These are phyloP conservation scores for Calliphora vicina DNA, from an alignment of 1,140 invertebrate species.

Conservation along the genomic window DNA sequence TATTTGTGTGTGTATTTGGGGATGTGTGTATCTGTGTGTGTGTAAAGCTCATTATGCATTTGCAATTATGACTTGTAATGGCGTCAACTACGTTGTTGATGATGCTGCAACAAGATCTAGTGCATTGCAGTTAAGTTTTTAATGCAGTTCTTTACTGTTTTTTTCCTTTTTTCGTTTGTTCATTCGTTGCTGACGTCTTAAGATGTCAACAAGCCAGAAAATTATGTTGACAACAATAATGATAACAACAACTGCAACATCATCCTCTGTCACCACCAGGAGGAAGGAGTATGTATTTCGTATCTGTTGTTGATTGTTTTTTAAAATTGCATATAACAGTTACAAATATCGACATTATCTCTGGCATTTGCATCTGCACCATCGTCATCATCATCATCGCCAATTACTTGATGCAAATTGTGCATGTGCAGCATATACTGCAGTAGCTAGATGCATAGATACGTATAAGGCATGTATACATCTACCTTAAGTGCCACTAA, in stretches of 20 bases:
- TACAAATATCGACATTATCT: neutral
- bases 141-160: neutral
- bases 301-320: constrained; percentile 19
- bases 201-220: constrained; percentile 30
- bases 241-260: constrained; percentile 17
- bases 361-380: neutral
- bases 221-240: constrained; percentile 17
- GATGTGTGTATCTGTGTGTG: neutral
- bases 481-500: neutral
- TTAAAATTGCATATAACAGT: neutral
- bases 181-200: neutral
- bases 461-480: neutral
- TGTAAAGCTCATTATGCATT: constrained; percentile 22
- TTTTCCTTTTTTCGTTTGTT: too few relatives aligned
- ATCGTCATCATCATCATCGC: neutral
- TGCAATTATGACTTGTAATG: constrained; percentile 30
- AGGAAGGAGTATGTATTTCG: neutral
- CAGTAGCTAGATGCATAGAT: neutral
- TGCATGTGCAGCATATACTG: neutral
- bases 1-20: neutral
- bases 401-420: neutral
- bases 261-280: neutral
- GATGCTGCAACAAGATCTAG: constrained; percentile 14
- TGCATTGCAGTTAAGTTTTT: neutral
- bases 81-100: constrained; percentile 7